Percentiles rank a stretch among this genome's conserved stretches.
Evolutionary conservation across 2,888 invertebrate species (phyloP).

Genomic region (Philereme transversata): DNA sequence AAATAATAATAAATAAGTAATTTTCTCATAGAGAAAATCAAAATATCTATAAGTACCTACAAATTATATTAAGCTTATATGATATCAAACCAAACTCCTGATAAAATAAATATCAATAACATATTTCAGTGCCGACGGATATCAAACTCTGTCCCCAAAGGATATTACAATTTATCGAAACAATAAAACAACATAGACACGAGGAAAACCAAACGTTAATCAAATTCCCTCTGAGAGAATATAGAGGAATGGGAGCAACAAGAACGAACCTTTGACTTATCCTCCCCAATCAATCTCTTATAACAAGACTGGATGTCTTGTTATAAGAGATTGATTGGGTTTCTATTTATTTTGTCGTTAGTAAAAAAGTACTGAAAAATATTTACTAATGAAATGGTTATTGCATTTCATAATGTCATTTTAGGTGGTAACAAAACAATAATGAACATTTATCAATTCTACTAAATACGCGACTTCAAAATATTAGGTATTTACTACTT

Average conservation of each 20-base stretch:
- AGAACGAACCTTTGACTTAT: slow-evolving; percentile 30
- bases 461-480: no score
- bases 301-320: slow-evolving; percentile 23
- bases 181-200: slow-evolving; percentile 38
- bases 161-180: slow-evolving; percentile 42
- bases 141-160: slow-evolving; percentile 37
- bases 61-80: neutral
- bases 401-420: no score
- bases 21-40: no score
- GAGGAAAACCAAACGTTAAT: slow-evolving; percentile 39
- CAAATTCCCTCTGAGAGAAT: slow-evolving; percentile 30
- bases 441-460: no score
- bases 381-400: no score
- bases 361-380: no score
- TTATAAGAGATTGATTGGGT: slow-evolving; percentile 27
- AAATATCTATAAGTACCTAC: no score
- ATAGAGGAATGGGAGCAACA: slow-evolving; percentile 23
- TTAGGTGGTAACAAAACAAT: no score
- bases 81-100: slow-evolving; percentile 1
- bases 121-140: slow-evolving; percentile 34
- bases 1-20: no score
- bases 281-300: no score
- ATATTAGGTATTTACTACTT: no score
- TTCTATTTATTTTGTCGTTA: neutral
- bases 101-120: slow-evolving; percentile 37